These are phyloP conservation scores for Cinclus mexicanus DNA, from an alignment of 2,113 vertebrate genomes.

Conservation along the genomic window DNA sequence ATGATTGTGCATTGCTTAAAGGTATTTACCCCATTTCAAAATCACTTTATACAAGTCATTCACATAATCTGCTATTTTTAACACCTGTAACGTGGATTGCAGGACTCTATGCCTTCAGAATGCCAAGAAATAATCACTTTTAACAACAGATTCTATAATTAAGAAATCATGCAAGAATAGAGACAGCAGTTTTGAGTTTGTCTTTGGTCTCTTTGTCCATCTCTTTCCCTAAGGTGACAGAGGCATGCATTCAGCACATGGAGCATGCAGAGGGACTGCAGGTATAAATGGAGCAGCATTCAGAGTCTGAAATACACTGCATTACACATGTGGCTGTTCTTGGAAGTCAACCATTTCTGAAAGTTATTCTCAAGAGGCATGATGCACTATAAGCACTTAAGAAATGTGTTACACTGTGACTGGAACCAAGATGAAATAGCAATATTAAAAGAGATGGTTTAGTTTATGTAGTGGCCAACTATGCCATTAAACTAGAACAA, in stretches of 20 bases:
- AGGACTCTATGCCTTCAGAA: constrained; percentile 16
- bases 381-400: constrained; percentile 72
- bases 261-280: background rate
- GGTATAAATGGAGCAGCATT: background rate
- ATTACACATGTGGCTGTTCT: constrained; percentile 67
- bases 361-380: constrained; percentile 65
- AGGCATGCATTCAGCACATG: background rate
- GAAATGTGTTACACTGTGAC: constrained; percentile 70
- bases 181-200: background rate
- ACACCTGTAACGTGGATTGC: background rate
- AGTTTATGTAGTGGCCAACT: constrained; percentile 76
- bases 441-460: constrained; percentile 72
- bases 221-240: background rate
- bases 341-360: constrained; percentile 74
- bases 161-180: constrained; percentile 44
- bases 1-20: constrained; percentile 40
- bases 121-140: constrained; percentile 59
- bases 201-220: constrained; percentile 39
- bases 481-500: constrained; percentile 80
- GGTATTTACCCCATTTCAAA: constrained; percentile 49
- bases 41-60: constrained; percentile 28
- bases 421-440: constrained; percentile 75
- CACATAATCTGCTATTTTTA: constrained; percentile 39
- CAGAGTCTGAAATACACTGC: background rate
- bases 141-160: constrained; percentile 46